Evolutionary conservation across 2,888 invertebrate genomes (phyloP), one percentile per base, ranked within the genome.

Genomic region (Caenorhabditis afra): DNA sequence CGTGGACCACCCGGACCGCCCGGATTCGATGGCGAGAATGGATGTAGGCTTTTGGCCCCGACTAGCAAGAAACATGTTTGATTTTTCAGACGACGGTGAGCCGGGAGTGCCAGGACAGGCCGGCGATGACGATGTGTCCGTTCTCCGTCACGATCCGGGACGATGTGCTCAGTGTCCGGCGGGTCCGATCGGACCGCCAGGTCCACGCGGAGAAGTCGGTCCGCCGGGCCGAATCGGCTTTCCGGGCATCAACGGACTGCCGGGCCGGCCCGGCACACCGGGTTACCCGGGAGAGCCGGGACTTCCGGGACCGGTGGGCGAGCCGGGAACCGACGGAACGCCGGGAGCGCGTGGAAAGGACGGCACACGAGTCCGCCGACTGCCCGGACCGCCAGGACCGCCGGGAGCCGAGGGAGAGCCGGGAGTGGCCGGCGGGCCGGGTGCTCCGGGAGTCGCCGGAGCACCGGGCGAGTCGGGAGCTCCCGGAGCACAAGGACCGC

Each of bases 111-210:
- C 68, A 0, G 79, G 79, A 8, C n/a, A 37, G 18, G 22, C 67
- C 3, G 79, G 79, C 14, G 68, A 59, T 37, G 74, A 79, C 45
- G 79, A 79, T 20, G 55, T 59, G 0, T 74, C 79, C 0, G 68
- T 79, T 5, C 64, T 59, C 10, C 74, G 79, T 11, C 79, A 79
- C 55, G 79, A 79, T 50, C 74, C 79, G 1, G 74, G 65, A 1
- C 58, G 74, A 37, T 79, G 79, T 65, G 79, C 79, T 12, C 79
- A 75, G 22, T 87, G 87, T 50, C 78, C 86, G 3, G 76, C 81
- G 12, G 86, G 87, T 35, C 87, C 87, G 20, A 81, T 79, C 41
- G 87, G 85, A 8, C 84, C 82, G 22, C 85, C 81, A 8, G 86
- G 86, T 11, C 78, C 81, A 29, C 65, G 70, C 12, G 82, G 82